A percentile compares a stretch with the other conserved stretches of the same genome.
Conservation (phyloP, 1,140 invertebrate genomes). For the Octopus sinensis region DNA sequence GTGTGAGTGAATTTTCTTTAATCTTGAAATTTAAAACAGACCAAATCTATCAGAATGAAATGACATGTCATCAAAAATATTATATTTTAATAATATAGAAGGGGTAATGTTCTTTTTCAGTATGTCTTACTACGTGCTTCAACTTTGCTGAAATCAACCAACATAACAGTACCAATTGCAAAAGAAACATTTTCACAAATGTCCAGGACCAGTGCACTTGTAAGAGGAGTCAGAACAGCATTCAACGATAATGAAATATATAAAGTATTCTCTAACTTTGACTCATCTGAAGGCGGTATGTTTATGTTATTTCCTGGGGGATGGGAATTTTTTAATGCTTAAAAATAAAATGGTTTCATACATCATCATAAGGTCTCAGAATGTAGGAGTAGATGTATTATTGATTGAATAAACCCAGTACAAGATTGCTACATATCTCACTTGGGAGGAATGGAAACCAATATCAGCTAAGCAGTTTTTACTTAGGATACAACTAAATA, state of each 20-base stretch:
- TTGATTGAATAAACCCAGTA: no score
- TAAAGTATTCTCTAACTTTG: neutral
- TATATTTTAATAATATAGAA: neutral
- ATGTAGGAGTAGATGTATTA: no score
- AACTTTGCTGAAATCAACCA: neutral
- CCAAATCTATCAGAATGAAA: no score
- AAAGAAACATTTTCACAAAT: neutral
- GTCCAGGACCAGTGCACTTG: neutral
- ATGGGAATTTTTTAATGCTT: neutral
- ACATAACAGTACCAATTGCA: neutral
- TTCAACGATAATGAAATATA: neutral
- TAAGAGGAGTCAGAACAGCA: neutral
- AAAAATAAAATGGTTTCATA: no score
- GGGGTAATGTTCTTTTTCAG: neutral
- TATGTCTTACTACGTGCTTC: slow-evolving; percentile 1
- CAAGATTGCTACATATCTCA: no score
- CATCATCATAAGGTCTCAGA: no score
- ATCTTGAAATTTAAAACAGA: no score
- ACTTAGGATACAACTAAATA: no score
- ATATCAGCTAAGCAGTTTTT: no score
- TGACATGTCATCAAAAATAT: neutral
- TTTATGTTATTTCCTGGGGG: neutral
- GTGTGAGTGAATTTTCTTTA: no score
- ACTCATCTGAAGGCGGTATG: neutral
- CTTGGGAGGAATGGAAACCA: no score